Evolutionary conservation across 2,888 invertebrate species (phyloP).

Genomic region (Drosophila ustulata): DNA sequence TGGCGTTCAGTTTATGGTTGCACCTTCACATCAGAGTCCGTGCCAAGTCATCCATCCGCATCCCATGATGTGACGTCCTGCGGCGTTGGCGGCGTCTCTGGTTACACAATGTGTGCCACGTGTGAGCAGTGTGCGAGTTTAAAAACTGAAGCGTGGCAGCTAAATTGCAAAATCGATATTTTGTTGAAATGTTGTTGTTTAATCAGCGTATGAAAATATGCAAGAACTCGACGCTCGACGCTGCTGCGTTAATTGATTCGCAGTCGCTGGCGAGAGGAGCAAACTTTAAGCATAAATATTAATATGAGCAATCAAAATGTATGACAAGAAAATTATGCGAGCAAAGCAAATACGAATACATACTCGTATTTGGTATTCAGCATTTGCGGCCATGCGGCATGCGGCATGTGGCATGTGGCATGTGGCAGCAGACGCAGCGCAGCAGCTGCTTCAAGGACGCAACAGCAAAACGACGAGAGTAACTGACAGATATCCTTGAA

Average conservation of each 20-base stretch:
- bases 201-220: conserved; percentile 47
- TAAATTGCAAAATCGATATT: conserved; percentile 70
- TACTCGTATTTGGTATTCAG: conserved; percentile 62
- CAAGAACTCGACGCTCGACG: conserved; percentile 23
- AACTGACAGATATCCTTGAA: conserved; percentile 18
- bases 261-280: conserved; percentile 14
- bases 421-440: conserved; percentile 15
- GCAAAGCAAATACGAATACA: conserved; percentile 45
- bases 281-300: conserved; percentile 71
- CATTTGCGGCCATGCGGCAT: conserved; percentile 31
- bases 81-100: conserved; percentile 50
- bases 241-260: conserved; percentile 64
- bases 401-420: conserved; percentile 18
- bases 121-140: background rate
- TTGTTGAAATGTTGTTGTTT: conserved; percentile 47
- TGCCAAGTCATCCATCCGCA: background rate
- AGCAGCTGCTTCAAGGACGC: conserved; percentile 35
- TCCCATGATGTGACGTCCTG: conserved; percentile 40
- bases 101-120: conserved; percentile 35
- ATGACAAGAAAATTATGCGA: conserved; percentile 73
- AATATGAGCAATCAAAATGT: conserved; percentile 69
- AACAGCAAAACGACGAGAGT: too few relatives aligned
- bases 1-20: conserved; percentile 64
- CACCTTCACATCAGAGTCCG: conserved; percentile 24
- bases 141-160: conserved; percentile 2